Evolutionary conservation across 2,888 invertebrate species (phyloP).

Genomic region (Cinara cedri): DNA sequence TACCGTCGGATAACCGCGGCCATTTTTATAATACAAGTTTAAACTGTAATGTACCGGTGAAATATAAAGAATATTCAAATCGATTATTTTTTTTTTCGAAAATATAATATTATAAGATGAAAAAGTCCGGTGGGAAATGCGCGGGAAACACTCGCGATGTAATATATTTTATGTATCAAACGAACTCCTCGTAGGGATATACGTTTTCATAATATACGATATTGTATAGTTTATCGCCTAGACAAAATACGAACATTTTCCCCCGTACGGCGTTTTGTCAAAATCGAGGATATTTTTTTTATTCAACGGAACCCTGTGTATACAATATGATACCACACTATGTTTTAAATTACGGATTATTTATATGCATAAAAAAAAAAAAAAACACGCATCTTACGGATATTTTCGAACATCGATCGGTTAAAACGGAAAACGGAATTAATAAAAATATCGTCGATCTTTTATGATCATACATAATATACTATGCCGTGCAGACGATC

Average conservation of each 20-base stretch:
- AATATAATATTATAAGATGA: background rate
- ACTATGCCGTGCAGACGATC: background rate
- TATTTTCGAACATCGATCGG: conserved; percentile 15
- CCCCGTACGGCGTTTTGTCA: background rate
- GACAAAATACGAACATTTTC: conserved; percentile 14
- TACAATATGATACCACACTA: background rate
- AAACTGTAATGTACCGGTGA: background rate
- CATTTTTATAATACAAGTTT: no score
- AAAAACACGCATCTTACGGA: background rate
- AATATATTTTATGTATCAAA: background rate
- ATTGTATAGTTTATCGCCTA: conserved; percentile 16
- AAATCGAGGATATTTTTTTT: conserved; percentile 22
- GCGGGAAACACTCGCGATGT: no score
- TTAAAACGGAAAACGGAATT: no score
- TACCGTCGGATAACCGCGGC: background rate
- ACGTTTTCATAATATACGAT: no score
- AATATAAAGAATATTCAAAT: background rate
- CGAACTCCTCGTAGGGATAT: background rate
- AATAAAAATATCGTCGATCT: background rate
- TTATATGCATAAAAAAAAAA: background rate
- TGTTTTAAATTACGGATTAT: no score
- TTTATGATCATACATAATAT: background rate
- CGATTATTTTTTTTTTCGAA: background rate
- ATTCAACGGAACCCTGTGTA: background rate
- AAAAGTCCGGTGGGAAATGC: background rate